Percentiles rank a stretch among this genome's conserved stretches.
Conservation (phyloP, 2,888 invertebrate species). For the Augiades crinisus region DNA sequence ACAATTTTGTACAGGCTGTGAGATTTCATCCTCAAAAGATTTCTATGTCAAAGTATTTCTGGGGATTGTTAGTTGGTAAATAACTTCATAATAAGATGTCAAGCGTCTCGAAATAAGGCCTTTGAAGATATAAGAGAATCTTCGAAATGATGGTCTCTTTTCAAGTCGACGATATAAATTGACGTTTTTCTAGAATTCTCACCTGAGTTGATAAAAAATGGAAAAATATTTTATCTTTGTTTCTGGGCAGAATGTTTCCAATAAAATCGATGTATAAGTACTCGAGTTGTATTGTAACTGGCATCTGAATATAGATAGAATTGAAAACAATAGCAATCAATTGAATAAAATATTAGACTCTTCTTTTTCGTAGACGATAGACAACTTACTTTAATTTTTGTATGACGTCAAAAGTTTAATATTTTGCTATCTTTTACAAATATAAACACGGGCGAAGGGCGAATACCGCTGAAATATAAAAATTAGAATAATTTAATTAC, state of each 20-base stretch:
- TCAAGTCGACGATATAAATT: constrained; percentile 6
- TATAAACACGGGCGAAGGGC: background rate
- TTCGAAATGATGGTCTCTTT: background rate
- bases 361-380: constrained; percentile 5
- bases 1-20: constrained; percentile 10
- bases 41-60: constrained; percentile 22
- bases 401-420: background rate
- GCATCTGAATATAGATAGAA: background rate
- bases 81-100: constrained; percentile 21
- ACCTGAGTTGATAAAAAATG: constrained; percentile 29
- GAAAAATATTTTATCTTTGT: constrained; percentile 27
- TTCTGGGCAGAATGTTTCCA: constrained; percentile 7
- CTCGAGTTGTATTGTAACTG: background rate
- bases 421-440: background rate
- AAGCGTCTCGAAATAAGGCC: constrained; percentile 15
- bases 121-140: constrained; percentile 7
- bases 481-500: too few relatives aligned
- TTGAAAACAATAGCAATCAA: background rate
- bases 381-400: background rate
- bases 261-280: constrained; percentile 9
- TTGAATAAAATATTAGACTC: constrained; percentile 3
- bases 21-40: constrained; percentile 10
- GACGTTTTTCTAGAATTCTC: constrained; percentile 23
- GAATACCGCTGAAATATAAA: too few relatives aligned
- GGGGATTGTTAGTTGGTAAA: constrained; percentile 17